Percentiles rank a stretch among this genome's conserved stretches.
Conservation (phyloP, 2,113 vertebrate species). For the Oryzias javanicus region DNA sequence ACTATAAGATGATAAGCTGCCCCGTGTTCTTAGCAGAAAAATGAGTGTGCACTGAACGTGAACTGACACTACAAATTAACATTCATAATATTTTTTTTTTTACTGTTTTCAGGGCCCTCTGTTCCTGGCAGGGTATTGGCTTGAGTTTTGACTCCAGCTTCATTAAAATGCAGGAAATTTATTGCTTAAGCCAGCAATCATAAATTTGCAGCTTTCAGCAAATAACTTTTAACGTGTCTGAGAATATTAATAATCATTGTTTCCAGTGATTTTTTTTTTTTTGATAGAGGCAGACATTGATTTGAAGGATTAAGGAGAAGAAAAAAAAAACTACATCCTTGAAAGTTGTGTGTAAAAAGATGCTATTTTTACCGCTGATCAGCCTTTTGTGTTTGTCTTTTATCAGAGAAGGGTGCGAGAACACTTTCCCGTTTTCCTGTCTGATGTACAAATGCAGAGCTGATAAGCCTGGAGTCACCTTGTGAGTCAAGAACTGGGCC, state of each 20-base stretch:
- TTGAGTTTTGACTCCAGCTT: conserved; percentile 16
- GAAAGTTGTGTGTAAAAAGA: conserved; percentile 16
- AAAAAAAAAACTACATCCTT: not conserved
- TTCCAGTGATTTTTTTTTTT: conserved; percentile 23
- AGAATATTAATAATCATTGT: conserved; percentile 23
- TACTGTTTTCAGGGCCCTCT: conserved; percentile 13
- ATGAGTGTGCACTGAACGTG: conserved; percentile 27
- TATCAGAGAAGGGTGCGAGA: conserved; percentile 1
- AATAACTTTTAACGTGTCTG: conserved; percentile 23
- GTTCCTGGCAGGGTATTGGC: not conserved
- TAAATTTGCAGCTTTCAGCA: conserved; percentile 33
- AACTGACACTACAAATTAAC: conserved; percentile 50
- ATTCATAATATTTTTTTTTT: conserved; percentile 8
- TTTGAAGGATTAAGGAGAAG: conserved; percentile 14
- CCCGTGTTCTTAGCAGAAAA: conserved; percentile 19
- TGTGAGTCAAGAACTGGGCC: conserved; percentile 10
- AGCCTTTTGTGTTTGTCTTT: conserved; percentile 24
- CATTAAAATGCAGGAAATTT: conserved; percentile 17
- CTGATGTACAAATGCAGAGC: conserved; percentile 11
- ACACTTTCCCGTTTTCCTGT: conserved; percentile 11
- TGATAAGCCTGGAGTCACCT: conserved; percentile 29
- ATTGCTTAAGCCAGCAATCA: conserved; percentile 9
- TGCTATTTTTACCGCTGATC: conserved; percentile 17
- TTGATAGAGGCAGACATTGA: conserved; percentile 23
- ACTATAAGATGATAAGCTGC: conserved; percentile 27